Base-by-base conservation (phyloP, 2,888 invertebrate species). In the Vanessa cardui region DNA sequence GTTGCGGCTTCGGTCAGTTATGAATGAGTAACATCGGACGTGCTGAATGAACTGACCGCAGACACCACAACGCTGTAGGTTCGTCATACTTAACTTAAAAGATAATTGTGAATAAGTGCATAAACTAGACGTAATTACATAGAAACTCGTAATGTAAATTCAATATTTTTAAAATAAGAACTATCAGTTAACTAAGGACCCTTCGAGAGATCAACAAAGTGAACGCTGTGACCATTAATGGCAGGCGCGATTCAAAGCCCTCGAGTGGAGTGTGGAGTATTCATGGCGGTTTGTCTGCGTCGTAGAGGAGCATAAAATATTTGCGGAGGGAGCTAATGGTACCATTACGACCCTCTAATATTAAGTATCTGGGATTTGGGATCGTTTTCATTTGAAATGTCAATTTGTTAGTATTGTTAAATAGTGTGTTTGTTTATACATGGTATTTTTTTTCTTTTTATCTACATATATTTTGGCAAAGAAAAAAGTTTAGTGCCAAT, bases 261-360 rank as follows among this genome's bases (percentile, higher is more conserved):
- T 77, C 72, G 73, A 78, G 73, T 72, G 75, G 69, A 72, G 74
- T 72, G 73, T 71, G 70, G 74, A 74, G 79, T 82, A 84, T 86
- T 85, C 85, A 83, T 84, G 72, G 82, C 78, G 78, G 73, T 75
- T 76, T 72, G 74, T 69, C 74, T 70, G 75, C 71, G 76, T 71
- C 70, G 76, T 71, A 71, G 83, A 83, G 83, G 78, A 78, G 39
- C 80, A 78, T 88, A 83, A 88, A 86, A 84, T 88, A 88, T 88
- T 79, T 79, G 71, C 63, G 75, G 76, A 80, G 86, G 88, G 86
- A 75, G 74, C 79, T 87, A 87, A 88, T 86, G 84, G 85, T 74
- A 76, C 74, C 74, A 74, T 72, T 56, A 69, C 82, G 80, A 83
- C 85, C 85, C 83, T 80, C 80, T 73, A 75, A 76, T 77, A 76